A percentile compares a stretch with the other conserved stretches of the same genome.
Conservation (phyloP, 2,113 vertebrate species). For the Steatornis caripensis region DNA sequence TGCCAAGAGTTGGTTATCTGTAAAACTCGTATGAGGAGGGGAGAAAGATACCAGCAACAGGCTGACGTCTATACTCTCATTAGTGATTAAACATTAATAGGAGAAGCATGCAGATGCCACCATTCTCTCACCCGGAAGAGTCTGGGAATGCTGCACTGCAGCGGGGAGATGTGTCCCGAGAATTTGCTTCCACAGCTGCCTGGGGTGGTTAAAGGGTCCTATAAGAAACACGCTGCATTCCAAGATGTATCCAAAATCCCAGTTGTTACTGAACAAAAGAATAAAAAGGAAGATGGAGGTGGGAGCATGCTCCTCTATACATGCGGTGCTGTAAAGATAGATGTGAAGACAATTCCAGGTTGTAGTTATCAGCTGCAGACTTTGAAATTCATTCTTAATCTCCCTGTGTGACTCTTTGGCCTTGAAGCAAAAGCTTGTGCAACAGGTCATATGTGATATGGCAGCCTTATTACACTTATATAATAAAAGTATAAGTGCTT, state of each 20-base stretch:
- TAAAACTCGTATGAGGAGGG: background rate
- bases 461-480: background rate
- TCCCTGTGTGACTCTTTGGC: background rate
- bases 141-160: background rate
- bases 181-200: background rate
- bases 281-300: background rate
- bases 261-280: background rate
- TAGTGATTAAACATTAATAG: background rate
- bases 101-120: background rate
- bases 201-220: background rate
- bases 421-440: background rate
- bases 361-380: background rate
- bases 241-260: background rate
- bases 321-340: background rate
- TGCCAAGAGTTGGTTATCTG: background rate
- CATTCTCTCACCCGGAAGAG: background rate
- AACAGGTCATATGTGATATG: background rate
- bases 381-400: background rate
- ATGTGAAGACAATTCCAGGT: background rate
- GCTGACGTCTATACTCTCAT: background rate
- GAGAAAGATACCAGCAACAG: background rate
- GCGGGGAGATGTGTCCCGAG: background rate
- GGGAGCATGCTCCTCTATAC: background rate
- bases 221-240: background rate
- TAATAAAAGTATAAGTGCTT: background rate